A percentile compares a stretch with the other conserved stretches of the same genome.
These are phyloP conservation scores for Sphaeridia pumilis DNA, from an alignment of 2,888 invertebrate species.

Conservation along the genomic window DNA sequence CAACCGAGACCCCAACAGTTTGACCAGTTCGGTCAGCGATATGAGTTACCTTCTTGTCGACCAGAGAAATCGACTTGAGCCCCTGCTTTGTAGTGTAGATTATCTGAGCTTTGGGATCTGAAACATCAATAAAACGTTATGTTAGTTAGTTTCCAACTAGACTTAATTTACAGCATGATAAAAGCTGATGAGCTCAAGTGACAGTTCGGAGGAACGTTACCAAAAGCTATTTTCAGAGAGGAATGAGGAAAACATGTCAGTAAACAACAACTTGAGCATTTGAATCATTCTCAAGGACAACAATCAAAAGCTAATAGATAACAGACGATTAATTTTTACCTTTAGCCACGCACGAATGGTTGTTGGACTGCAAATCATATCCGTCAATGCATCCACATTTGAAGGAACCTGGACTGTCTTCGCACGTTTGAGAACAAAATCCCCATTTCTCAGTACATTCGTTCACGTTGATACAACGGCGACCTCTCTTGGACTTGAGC, in stretches of 20 bases:
- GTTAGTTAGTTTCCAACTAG: too few species aligned
- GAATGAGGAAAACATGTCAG: too few species aligned
- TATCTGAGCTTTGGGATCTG: slow-evolving; percentile 17
- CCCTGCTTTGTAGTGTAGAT: slow-evolving; percentile 11
- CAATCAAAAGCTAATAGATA: too few species aligned
- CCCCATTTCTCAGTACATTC: slow-evolving; percentile 26
- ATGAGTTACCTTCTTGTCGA: background rate
- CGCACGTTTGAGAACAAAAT: slow-evolving; percentile 30
- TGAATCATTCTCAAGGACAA: too few species aligned
- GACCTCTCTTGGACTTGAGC: slow-evolving; percentile 62
- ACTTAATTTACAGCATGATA: too few species aligned
- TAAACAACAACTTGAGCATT: too few species aligned
- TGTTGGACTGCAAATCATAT: slow-evolving; percentile 46
- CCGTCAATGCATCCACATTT: slow-evolving; percentile 54
- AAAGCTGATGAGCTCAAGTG: too few species aligned
- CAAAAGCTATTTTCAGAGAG: too few species aligned
- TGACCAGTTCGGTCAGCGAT: slow-evolving; percentile 43
- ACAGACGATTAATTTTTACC: slow-evolving; percentile 21
- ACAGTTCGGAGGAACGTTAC: too few species aligned
- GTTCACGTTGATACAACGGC: slow-evolving; percentile 50
- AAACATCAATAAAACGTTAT: too few species aligned
- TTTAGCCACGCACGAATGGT: slow-evolving; percentile 34
- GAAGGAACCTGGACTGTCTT: slow-evolving; percentile 20
- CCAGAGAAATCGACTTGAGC: background rate
- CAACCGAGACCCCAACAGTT: slow-evolving; percentile 57